These are phyloP conservation scores for Pyxicephalus adspersus DNA, from an alignment of 2,113 vertebrate species.

Conservation along the genomic window DNA sequence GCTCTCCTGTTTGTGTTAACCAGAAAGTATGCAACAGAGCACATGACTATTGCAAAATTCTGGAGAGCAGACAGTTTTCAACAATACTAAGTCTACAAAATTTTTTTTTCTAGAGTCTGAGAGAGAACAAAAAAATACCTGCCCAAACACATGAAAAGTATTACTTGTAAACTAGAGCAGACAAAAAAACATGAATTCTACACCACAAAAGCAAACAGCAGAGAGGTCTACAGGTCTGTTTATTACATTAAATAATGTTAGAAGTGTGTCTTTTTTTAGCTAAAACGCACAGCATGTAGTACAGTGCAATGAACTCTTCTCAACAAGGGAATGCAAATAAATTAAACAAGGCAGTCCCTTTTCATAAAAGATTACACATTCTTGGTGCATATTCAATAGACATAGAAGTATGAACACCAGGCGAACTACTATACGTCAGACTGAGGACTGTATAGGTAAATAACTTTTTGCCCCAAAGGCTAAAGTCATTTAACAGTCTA, in stretches of 20 bases:
- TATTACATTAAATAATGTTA: not conserved
- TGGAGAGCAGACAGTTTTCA: slow-evolving; percentile 11
- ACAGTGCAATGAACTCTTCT: no score
- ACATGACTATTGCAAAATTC: slow-evolving; percentile 55
- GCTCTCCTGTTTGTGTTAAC: slow-evolving; percentile 27
- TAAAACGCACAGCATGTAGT: no score
- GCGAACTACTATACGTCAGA: no score
- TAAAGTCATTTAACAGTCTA: not conserved
- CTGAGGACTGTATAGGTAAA: no score
- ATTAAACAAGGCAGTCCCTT: no score
- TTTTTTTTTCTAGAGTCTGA: slow-evolving; percentile 9
- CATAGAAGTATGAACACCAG: no score
- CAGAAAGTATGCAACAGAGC: slow-evolving; percentile 15
- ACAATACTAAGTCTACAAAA: slow-evolving; percentile 23
- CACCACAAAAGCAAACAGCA: not conserved
- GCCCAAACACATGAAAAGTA: not conserved
- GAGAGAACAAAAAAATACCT: slow-evolving; percentile 43
- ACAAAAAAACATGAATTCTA: not conserved
- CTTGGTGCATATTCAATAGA: no score
- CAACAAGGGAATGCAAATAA: no score
- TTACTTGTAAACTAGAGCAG: not conserved
- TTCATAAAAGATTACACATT: no score
- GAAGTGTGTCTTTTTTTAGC: not conserved
- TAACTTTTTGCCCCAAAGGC: no score
- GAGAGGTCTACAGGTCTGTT: no score